phyloP scores from a whole-genome alignment of 2,113 vertebrate species.

The Toxotes jaculatrix region DNA sequence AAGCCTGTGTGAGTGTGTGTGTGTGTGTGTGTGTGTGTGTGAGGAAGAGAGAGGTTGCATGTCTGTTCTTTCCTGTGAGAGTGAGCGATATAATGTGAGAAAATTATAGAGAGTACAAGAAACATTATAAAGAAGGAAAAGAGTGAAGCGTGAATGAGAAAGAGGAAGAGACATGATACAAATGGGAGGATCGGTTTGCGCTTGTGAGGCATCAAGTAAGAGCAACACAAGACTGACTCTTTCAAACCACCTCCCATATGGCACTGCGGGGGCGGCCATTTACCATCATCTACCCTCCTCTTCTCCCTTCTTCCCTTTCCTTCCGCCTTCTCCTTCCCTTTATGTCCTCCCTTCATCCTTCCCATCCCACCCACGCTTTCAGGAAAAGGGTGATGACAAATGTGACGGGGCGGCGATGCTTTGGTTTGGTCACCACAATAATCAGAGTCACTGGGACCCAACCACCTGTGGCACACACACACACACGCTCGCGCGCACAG shows the following conservation, averaged over 20 bases:
- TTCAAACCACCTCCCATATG: slow-evolving; percentile 80
- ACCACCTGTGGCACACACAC: slow-evolving; percentile 71
- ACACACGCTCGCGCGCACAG: slow-evolving; percentile 9
- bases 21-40: background rate
- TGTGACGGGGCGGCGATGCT: slow-evolving; percentile 62
- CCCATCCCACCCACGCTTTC: slow-evolving; percentile 71
- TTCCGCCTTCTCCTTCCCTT: slow-evolving; percentile 52
- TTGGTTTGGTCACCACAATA: slow-evolving; percentile 74
- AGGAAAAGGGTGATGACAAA: slow-evolving; percentile 74
- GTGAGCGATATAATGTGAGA: slow-evolving; percentile 15
- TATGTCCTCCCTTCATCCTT: slow-evolving; percentile 48
- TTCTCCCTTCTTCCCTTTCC: slow-evolving; percentile 44
- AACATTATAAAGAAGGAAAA: background rate
- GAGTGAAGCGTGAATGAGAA: slow-evolving; percentile 22
- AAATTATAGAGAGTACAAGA: slow-evolving; percentile 10
- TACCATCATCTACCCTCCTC: slow-evolving; percentile 62
- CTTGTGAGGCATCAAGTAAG: slow-evolving; percentile 33
- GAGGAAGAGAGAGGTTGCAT: background rate
- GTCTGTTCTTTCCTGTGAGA: slow-evolving; percentile 27
- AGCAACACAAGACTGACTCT: slow-evolving; percentile 57
- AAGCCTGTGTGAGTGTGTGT: background rate
- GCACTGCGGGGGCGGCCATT: slow-evolving; percentile 66
- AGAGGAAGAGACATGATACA: slow-evolving; percentile 33
- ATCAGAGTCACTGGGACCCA: slow-evolving; percentile 61
- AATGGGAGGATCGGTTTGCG: slow-evolving; percentile 62